Conservation (phyloP, 2,797 vertebrate species). For the Arrhamphus sclerolepis region DNA sequence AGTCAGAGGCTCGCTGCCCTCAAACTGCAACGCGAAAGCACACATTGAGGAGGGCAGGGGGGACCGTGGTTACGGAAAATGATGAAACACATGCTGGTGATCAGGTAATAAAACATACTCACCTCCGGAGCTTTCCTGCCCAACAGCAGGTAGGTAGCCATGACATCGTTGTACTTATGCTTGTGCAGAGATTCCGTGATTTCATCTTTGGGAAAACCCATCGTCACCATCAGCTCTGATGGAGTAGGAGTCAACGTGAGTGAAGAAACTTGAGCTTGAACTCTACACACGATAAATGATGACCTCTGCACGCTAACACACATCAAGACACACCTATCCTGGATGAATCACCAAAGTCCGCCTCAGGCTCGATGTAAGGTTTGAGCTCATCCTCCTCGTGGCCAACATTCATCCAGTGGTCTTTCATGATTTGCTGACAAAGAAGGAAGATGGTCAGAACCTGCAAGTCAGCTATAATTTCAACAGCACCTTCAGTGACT, state of each 20-base stretch:
- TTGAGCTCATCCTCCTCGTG: slow-evolving; percentile 96
- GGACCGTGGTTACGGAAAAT: neutral
- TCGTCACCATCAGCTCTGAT: slow-evolving; percentile 95
- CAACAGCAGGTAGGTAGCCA: slow-evolving; percentile 96
- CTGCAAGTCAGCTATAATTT: neutral
- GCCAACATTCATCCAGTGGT: slow-evolving; percentile 98
- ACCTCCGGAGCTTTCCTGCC: slow-evolving; percentile 96
- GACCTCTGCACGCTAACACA: slow-evolving; percentile 3
- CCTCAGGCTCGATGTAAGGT: slow-evolving; percentile 92
- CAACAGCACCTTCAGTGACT: neutral
- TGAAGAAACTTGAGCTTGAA: slow-evolving; percentile 8
- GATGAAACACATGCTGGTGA: neutral
- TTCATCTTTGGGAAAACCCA: slow-evolving; percentile 97
- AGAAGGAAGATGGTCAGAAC: slow-evolving; percentile 19
- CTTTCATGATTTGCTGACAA: slow-evolving; percentile 97
- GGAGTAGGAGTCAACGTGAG: slow-evolving; percentile 12
- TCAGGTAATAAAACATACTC: slow-evolving; percentile 6
- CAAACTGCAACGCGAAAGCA: slow-evolving; percentile 82
- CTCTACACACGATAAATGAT: neutral
- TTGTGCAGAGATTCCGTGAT: slow-evolving; percentile 91
- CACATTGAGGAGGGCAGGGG: neutral
- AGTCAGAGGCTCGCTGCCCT: slow-evolving; percentile 91
- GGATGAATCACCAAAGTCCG: slow-evolving; percentile 90
- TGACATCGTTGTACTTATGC: slow-evolving; percentile 96
- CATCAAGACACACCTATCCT: slow-evolving; percentile 87